phyloP scores from a whole-genome alignment of 2,113 vertebrate genomes.

The Calonectris borealis region DNA sequence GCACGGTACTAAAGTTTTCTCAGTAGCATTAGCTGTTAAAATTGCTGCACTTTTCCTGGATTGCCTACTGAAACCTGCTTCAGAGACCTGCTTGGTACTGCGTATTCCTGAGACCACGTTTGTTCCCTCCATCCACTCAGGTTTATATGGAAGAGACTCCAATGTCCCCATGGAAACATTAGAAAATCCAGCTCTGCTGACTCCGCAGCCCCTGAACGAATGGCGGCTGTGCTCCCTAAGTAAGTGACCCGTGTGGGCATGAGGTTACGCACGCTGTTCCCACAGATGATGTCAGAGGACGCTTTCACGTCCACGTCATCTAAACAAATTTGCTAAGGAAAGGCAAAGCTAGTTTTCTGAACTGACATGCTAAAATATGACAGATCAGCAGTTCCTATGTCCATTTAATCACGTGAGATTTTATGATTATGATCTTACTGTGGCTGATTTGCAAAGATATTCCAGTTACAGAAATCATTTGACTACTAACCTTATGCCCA shows the following conservation, averaged over 20 bases:
- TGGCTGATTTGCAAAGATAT: not conserved
- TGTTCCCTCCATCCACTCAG: not conserved
- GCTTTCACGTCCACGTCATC: not conserved
- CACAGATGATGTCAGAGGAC: not conserved
- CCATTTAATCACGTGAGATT: not conserved
- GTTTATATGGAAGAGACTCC: not conserved
- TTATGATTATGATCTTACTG: not conserved
- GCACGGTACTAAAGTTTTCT: not conserved
- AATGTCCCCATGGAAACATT: not conserved
- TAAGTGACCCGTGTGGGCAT: not conserved
- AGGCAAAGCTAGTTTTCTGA: not conserved
- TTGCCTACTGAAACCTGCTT: not conserved
- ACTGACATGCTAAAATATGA: not conserved
- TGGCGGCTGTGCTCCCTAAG: not conserved
- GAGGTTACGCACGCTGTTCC: not conserved
- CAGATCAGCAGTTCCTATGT: not conserved
- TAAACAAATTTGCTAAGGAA: not conserved
- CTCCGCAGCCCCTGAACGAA: not conserved
- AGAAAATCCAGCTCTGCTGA: not conserved
- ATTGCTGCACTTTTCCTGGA: not conserved
- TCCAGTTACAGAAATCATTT: not conserved
- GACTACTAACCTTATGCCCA: not conserved
- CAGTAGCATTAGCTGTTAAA: not conserved
- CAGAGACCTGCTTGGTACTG: not conserved
- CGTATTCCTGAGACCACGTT: accelerated